phyloP scores from a whole-genome alignment of 2,888 invertebrate species.

The Noctua comes region DNA sequence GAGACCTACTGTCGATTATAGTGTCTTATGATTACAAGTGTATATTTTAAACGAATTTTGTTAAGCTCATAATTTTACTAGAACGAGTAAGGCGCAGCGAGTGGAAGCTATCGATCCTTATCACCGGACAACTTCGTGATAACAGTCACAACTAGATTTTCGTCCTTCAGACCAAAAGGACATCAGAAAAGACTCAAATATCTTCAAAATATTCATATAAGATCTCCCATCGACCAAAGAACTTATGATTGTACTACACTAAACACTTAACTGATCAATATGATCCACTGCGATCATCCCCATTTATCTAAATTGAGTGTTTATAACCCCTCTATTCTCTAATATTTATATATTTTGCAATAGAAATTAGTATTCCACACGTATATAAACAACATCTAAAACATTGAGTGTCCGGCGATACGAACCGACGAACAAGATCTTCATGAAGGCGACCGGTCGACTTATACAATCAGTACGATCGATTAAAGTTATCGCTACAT shows the following conservation, averaged over 20 bases:
- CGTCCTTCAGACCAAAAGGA: conserved; percentile 60
- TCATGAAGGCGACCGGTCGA: conserved; percentile 73
- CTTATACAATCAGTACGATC: conserved; percentile 69
- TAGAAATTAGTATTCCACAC: conserved; percentile 61
- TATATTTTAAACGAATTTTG: conserved; percentile 65
- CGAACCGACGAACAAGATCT: conserved; percentile 69
- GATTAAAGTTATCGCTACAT: conserved; percentile 79
- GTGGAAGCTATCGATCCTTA: conserved; percentile 63
- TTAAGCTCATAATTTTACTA: conserved; percentile 67
- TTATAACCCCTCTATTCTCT: conserved; percentile 58
- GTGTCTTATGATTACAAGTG: conserved; percentile 65
- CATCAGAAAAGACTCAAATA: conserved; percentile 61
- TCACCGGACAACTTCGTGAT: conserved; percentile 65
- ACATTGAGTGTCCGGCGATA: conserved; percentile 70
- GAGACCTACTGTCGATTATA: conserved; percentile 64
- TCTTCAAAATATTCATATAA: conserved; percentile 62
- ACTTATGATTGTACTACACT: conserved; percentile 63
- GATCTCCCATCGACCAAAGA: conserved; percentile 57
- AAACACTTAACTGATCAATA: conserved; percentile 66
- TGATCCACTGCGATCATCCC: conserved; percentile 65
- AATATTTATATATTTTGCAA: conserved; percentile 65
- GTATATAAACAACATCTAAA: conserved; percentile 62
- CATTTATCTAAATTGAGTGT: conserved; percentile 63
- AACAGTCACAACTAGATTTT: conserved; percentile 65
- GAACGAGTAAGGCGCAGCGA: conserved; percentile 65